phyloP scores from a whole-genome alignment of 2,888 invertebrate species.

The Papilio protenor region DNA sequence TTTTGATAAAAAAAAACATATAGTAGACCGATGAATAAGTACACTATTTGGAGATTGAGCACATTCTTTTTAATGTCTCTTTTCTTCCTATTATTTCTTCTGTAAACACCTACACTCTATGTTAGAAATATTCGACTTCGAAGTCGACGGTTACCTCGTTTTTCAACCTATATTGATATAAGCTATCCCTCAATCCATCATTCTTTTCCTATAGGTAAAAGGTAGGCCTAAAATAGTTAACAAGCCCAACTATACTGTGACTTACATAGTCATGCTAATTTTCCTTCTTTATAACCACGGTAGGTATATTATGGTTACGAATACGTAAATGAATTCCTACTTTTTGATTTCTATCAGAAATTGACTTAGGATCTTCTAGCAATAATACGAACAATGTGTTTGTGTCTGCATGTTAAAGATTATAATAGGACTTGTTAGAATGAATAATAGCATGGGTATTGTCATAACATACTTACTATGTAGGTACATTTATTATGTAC shows the following conservation, averaged over 20 bases:
- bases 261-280: not conserved
- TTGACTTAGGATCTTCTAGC: not conserved
- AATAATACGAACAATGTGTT: not conserved
- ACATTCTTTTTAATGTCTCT: not conserved
- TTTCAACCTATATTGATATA: not conserved
- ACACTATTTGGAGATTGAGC: not conserved
- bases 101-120: not conserved
- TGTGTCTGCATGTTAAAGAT: not conserved
- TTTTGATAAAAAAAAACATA: not conserved
- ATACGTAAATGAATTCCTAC: not conserved
- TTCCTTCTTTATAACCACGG: not conserved
- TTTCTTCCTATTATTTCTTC: not conserved
- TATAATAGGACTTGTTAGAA: not conserved
- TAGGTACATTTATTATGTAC: conserved; percentile 3
- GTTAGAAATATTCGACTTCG: not conserved
- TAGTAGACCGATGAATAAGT: not conserved
- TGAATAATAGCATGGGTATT: conserved; percentile 2
- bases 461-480: not conserved
- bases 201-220: not conserved
- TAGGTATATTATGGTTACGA: no score
- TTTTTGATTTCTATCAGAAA: not conserved
- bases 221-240: no score
- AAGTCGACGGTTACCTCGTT: not conserved
- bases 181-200: not conserved
- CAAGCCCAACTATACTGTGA: no score